Conservation (phyloP, 2,797 vertebrate genomes). For the Rhinogobio ventralis region DNA sequence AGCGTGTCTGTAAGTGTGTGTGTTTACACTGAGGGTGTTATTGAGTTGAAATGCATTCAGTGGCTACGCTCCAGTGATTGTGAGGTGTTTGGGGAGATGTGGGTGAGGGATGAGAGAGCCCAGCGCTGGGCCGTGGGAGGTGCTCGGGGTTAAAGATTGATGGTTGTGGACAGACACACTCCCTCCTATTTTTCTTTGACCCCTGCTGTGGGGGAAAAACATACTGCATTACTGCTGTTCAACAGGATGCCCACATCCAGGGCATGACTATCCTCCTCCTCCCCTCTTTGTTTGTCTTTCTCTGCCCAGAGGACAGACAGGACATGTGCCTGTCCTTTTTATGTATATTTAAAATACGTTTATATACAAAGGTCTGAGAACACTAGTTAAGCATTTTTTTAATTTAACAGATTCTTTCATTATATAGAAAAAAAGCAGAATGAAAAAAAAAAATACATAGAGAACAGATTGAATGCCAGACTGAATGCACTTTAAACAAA, state of each 20-base stretch:
- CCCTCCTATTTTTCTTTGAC: constrained; percentile 49
- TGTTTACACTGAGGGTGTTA: constrained; percentile 55
- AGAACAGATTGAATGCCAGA: neutral
- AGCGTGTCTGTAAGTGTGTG: constrained; percentile 33
- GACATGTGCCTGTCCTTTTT: constrained; percentile 12
- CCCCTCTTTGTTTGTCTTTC: constrained; percentile 25
- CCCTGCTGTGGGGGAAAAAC: constrained; percentile 38
- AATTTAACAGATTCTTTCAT: neutral
- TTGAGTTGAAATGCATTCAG: constrained; percentile 54
- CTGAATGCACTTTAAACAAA: neutral
- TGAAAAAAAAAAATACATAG: neutral
- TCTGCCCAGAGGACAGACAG: constrained; percentile 21
- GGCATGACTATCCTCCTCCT: neutral
- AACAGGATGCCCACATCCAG: constrained; percentile 28
- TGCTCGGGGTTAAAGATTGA: constrained; percentile 55
- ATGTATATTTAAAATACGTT: neutral
- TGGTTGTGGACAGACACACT: constrained; percentile 55
- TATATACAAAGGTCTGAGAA: neutral
- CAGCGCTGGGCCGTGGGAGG: constrained; percentile 43
- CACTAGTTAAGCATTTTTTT: neutral
- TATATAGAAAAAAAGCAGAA: neutral
- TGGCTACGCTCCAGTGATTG: constrained; percentile 52
- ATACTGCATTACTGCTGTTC: constrained; percentile 28
- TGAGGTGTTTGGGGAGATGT: constrained; percentile 52
- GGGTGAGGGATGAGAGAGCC: constrained; percentile 41